phyloP scores from a whole-genome alignment of 2,888 invertebrate genomes.

The Epirrhoe alternata region DNA sequence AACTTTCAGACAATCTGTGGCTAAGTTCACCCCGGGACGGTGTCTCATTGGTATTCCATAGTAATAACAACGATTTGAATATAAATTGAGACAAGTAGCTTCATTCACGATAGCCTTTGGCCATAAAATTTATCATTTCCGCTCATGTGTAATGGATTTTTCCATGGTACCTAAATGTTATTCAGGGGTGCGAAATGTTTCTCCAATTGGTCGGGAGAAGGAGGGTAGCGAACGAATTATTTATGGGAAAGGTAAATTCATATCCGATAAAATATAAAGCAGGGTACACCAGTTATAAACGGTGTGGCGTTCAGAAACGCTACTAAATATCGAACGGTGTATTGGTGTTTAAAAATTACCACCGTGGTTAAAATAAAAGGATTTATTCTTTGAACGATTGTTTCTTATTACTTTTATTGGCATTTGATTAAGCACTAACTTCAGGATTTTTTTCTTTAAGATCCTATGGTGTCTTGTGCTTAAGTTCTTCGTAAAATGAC shows the following conservation, averaged over 20 bases:
- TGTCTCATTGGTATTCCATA: slow-evolving; percentile 62
- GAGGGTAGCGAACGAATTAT: slow-evolving; percentile 38
- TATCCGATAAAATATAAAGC: slow-evolving; percentile 33
- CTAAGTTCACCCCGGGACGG: slow-evolving; percentile 31
- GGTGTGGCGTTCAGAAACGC: background rate
- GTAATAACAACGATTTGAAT: slow-evolving; percentile 63
- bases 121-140: slow-evolving; percentile 58
- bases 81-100: slow-evolving; percentile 63
- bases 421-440: slow-evolving; percentile 10
- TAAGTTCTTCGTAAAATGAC: background rate
- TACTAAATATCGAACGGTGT: background rate
- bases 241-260: slow-evolving; percentile 38
- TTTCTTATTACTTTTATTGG: slow-evolving; percentile 12
- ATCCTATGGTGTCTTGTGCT: slow-evolving; percentile 5
- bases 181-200: slow-evolving; percentile 44
- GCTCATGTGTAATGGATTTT: slow-evolving; percentile 58
- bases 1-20: slow-evolving; percentile 23
- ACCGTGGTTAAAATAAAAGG: background rate
- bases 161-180: slow-evolving; percentile 43
- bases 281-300: slow-evolving; percentile 16
- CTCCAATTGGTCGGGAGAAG: slow-evolving; percentile 40
- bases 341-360: background rate
- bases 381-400: background rate
- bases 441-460: slow-evolving; percentile 4
- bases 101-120: slow-evolving; percentile 56